Evolutionary conservation across 2,113 vertebrate genomes (phyloP).

Genomic region (Oxyruncus cristatus): DNA sequence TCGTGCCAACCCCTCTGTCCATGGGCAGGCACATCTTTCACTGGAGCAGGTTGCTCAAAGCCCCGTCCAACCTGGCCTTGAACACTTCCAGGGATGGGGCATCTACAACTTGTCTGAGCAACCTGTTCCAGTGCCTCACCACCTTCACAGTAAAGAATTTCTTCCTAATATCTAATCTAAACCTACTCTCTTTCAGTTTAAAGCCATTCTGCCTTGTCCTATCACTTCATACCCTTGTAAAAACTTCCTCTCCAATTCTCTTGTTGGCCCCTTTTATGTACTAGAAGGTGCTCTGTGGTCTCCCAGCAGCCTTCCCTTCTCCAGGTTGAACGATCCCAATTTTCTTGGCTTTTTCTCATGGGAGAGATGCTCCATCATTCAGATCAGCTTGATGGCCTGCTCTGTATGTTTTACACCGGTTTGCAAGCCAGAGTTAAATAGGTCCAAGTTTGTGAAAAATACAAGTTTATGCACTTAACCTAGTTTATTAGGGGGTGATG

Average conservation of each 20-base stretch:
- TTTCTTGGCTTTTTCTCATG: neutral
- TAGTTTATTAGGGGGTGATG: neutral
- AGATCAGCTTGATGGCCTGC: neutral
- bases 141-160: neutral
- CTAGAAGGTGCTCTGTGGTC: neutral
- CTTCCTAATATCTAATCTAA: neutral
- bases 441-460: neutral
- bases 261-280: neutral
- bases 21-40: accelerated
- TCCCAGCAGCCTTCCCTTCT: neutral
- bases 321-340: neutral
- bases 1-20: accelerated
- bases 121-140: neutral
- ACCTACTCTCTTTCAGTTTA: neutral
- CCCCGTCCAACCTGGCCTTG: neutral
- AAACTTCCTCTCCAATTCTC: neutral
- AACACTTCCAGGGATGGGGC: neutral
- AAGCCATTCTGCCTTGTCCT: neutral
- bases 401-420: neutral
- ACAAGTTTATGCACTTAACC: neutral
- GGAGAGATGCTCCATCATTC: neutral
- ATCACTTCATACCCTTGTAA: neutral
- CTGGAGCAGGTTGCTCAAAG: accelerated
- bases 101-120: neutral
- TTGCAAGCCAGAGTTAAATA: neutral